Percentiles rank a stretch among this genome's conserved stretches.
Evolutionary conservation across 2,888 invertebrate genomes (phyloP).

Genomic region (Flexamia atlantica): DNA sequence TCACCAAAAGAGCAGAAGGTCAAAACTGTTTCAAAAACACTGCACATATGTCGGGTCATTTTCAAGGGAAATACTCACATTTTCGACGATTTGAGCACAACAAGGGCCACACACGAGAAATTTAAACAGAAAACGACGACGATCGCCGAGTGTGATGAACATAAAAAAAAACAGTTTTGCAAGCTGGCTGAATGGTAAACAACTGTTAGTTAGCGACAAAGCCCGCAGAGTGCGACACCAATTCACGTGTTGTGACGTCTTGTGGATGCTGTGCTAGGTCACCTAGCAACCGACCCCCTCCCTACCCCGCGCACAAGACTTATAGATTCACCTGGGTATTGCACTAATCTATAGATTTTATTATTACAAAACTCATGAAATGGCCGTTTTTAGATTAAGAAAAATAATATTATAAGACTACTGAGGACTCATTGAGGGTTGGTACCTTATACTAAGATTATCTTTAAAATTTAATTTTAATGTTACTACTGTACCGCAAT

Average conservation of each 20-base stretch:
- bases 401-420: no score
- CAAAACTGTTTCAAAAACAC: constrained; percentile 24
- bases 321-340: constrained; percentile 59
- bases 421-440: no score
- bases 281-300: constrained; percentile 56
- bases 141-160: background rate
- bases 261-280: constrained; percentile 53
- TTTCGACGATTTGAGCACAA: background rate
- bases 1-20: constrained; percentile 46
- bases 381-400: background rate
- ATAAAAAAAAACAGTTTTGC: constrained; percentile 35
- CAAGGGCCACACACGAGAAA: background rate
- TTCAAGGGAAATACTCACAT: background rate
- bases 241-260: constrained; percentile 64
- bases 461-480: no score
- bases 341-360: constrained; percentile 40
- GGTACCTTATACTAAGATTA: no score
- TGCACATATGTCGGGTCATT: background rate
- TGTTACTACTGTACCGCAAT: no score
- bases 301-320: constrained; percentile 20
- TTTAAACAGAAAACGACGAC: constrained; percentile 36
- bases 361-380: background rate
- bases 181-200: constrained; percentile 60
- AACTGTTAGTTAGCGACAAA: constrained; percentile 60
- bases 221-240: constrained; percentile 59